These are phyloP conservation scores for Oikopleura vanhoeffeni DNA, from an alignment of 23 tunicate species.

Conservation along the genomic window DNA sequence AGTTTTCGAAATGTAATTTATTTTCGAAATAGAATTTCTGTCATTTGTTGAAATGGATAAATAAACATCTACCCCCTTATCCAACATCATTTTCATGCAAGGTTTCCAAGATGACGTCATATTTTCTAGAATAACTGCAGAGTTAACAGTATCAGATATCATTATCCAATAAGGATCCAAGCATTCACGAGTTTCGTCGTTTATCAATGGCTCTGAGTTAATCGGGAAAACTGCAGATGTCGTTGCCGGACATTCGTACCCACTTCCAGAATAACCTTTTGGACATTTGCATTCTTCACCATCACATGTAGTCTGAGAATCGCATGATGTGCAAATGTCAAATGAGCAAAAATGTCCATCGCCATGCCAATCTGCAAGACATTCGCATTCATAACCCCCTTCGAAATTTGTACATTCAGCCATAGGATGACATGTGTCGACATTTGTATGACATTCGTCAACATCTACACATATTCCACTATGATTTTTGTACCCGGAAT, in stretches of 20 bases:
- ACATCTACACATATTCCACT: neutral
- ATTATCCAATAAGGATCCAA: neutral
- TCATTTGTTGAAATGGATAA: neutral
- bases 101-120: neutral
- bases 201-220: neutral
- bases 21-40: neutral
- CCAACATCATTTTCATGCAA: neutral
- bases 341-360: neutral
- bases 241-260: neutral
- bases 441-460: neutral
- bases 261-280: neutral
- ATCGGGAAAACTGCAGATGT: neutral
- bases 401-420: neutral
- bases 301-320: neutral
- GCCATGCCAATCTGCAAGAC: neutral
- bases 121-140: neutral
- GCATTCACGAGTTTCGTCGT: constrained; percentile 1
- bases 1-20: neutral
- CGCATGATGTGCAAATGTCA: neutral
- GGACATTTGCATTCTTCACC: neutral
- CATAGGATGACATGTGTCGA: neutral
- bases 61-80: neutral
- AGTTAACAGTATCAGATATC: neutral
- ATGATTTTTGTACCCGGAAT: neutral
- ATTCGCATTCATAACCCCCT: neutral